Evolutionary conservation across 2,888 invertebrate genomes (phyloP), one percentile per base, ranked within the genome.

Genomic region (Eupithecia insigniata): DNA sequence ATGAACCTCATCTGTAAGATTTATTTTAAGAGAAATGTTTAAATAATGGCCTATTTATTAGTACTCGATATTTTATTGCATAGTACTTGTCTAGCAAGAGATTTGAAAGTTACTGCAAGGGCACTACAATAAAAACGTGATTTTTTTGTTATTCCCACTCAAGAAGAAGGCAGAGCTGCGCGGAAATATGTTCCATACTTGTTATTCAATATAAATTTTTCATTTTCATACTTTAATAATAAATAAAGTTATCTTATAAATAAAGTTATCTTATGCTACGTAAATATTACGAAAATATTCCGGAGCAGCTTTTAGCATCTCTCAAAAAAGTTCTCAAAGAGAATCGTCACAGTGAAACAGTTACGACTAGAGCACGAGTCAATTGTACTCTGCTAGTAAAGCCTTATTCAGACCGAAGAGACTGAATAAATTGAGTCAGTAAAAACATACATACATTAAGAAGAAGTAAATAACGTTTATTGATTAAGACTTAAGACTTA

Each of bases 311-410:
- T 34, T 62, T n/a, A 62, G 72, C 68, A 71, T 78, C 73, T 75
- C 74, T 76, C 72, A 69, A 73, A 75, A 73, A 74, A 71, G 76
- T 74, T 74, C 75, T 76, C 73, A 70, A 73, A 75, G 74, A 73
- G 74, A 76, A 77, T 73, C 72, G 74, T 78, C 73, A 78, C 74
- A 77, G 79, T 73, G 82, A 81, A 88, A 85, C 85, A 83, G 84
- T 87, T 85, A 82, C 80, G 67, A 62, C 51, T 67, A 71, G 67
- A 83, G 85, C 86, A 85, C 85, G 80, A 84, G 83, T 62, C 55
- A 71, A 67, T 71, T 65, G 32, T 43, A 26, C 39, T 12, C 51
- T 22, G 30, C n/a, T 18, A 28, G 64, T 70, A 65, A 58, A 36
- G 69, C 26, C 36, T 60, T 66, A 39, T 70, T 26, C 65, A 70